These are phyloP conservation scores for Corydoras maculifer DNA, from an alignment of 2,113 vertebrate species.

Conservation along the genomic window DNA sequence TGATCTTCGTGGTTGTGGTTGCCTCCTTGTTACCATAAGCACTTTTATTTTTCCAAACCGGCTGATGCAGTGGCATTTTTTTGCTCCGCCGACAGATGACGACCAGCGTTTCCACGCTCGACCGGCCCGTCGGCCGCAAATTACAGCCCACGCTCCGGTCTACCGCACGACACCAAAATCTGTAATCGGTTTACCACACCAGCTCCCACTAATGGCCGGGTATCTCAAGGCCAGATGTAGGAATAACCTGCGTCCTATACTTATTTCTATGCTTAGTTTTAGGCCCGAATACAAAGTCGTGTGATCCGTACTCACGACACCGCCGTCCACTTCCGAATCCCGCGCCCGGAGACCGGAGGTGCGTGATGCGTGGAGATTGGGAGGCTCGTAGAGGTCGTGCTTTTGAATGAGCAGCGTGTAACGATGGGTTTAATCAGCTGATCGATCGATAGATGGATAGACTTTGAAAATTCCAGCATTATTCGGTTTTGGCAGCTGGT, in stretches of 20 bases:
- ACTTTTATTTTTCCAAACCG: constrained; percentile 3
- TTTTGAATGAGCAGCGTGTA: no score
- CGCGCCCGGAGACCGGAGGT: no score
- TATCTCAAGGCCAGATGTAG: constrained; percentile 52
- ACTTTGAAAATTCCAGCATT: no score
- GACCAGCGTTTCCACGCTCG: constrained; percentile 39
- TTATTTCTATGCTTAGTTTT: constrained; percentile 24
- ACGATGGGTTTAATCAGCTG: no score
- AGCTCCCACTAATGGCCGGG: constrained; percentile 58
- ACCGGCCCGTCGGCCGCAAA: constrained; percentile 41
- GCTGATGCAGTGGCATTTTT: constrained; percentile 1
- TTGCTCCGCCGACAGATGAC: constrained; percentile 6
- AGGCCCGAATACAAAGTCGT: neutral
- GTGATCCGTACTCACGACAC: neutral
- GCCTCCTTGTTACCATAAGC: constrained; percentile 18
- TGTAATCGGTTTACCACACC: constrained; percentile 55
- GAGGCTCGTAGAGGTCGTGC: no score
- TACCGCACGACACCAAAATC: constrained; percentile 56
- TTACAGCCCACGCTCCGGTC: constrained; percentile 56
- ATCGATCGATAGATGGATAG: no score
- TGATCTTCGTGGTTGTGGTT: constrained; percentile 23
- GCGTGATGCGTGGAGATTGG: no score
- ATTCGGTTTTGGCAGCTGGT: no score
- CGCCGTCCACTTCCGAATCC: neutral
- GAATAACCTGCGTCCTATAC: constrained; percentile 53